Evolutionary conservation across 2,797 vertebrate genomes (phyloP), one percentile per base, ranked within the genome.

Genomic region (Spea hammondii): DNA sequence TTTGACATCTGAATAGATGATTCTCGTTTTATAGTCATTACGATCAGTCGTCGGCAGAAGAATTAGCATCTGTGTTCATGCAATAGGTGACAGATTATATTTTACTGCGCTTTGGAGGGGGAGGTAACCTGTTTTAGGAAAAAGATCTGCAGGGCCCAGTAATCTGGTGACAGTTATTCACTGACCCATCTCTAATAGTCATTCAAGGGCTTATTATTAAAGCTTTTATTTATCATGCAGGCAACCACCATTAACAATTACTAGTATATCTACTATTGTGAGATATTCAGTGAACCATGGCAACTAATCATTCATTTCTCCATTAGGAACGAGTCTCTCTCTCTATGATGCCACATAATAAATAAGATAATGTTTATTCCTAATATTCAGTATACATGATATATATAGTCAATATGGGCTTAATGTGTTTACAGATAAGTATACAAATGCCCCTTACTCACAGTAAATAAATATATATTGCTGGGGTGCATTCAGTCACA

Each of bases 1-100:
- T 72, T 53, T 81, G 74, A 81, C 79, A 81, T 72, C 60, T 76
- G 79, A 81, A 81, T 76, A 72, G 74, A 81, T 81, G 79, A 75
- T 71, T 70, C 69, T 81, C 14, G 13, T 49, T 67, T 72, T 72
- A 72, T 81, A 77, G 74, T 76, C 74, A 77, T 81, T 81, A 81
- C 47, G 68, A 70, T 54, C 68, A 77, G 79, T 9, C 60, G 17
- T 49, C 4, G 66, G 73, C 68, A 80, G 79, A 80, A 69, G 74
- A 71, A 80, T 79, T 71, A 76, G 55, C 67, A 71, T 67, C 64
- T 59, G 62, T 64, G 47, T 68, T 51, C 71, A 72, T 72, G 69
- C 69, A 65, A 76, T 72, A 81, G 72, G 68, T 81, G 74, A 76
- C 79, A 80, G 72, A 81, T 81, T 77, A 81, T 72, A 72, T 81